Conservation (phyloP, 2,113 vertebrate species). For the Platanista minor region DNA sequence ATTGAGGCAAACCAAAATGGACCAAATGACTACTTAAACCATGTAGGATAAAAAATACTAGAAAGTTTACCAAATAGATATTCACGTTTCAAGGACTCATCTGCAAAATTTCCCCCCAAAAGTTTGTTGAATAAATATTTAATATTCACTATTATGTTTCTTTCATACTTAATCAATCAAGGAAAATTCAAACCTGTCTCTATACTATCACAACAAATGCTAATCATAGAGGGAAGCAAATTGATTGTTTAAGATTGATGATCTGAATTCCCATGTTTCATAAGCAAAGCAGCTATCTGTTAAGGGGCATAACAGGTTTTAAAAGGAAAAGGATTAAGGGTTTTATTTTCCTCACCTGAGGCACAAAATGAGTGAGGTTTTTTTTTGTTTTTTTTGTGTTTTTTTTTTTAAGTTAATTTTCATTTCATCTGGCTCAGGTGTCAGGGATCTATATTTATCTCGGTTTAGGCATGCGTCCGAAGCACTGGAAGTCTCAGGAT, state of each 20-base stretch:
- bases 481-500: constrained; percentile 30
- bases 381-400: constrained; percentile 57
- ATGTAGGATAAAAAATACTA: background rate
- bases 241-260: background rate
- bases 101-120: background rate
- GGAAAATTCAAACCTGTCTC: background rate
- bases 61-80: background rate
- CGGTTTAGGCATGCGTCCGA: background rate
- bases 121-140: background rate
- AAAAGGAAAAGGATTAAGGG: constrained; percentile 29
- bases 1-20: background rate
- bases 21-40: background rate
- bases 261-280: background rate
- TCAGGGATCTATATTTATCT: constrained; percentile 72
- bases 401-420: constrained; percentile 41
- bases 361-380: constrained; percentile 35
- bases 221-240: background rate
- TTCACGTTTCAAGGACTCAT: background rate
- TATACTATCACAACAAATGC: background rate
- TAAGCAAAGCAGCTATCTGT: background rate
- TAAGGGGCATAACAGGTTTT: background rate
- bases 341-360: constrained; percentile 50
- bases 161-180: background rate
- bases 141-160: background rate
- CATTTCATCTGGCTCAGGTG: constrained; percentile 58